A percentile compares a stretch with the other conserved stretches of the same genome.
phyloP scores from a whole-genome alignment of 2,113 vertebrate species.

The Trachemys scripta region DNA sequence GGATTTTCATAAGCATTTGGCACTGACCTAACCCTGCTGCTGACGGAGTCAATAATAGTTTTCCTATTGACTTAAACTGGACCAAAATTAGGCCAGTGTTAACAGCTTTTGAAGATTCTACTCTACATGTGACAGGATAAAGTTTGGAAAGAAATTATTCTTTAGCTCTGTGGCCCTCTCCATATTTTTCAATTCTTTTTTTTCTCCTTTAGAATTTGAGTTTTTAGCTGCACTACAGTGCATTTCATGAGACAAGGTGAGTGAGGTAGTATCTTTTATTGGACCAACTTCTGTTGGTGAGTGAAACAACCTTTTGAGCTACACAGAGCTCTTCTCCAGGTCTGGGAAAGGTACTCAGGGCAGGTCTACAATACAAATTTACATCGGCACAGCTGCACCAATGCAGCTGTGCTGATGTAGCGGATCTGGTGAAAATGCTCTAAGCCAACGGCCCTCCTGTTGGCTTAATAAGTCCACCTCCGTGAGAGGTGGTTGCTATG shows the following conservation, averaged over 20 bases:
- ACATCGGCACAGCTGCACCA: too few relatives aligned
- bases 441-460: background rate
- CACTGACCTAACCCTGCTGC: background rate
- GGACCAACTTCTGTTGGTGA: background rate
- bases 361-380: background rate
- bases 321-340: background rate
- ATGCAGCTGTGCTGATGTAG: too few relatives aligned
- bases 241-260: background rate
- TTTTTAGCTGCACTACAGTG: background rate
- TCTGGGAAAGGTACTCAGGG: background rate
- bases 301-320: background rate
- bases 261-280: background rate
- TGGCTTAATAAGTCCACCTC: background rate
- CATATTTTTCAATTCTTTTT: background rate
- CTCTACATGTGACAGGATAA: background rate
- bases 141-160: background rate
- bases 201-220: background rate
- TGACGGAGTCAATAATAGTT: rapidly evolving
- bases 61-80: background rate
- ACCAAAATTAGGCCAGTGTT: background rate
- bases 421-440: background rate
- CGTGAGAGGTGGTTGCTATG: too few relatives aligned
- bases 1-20: background rate
- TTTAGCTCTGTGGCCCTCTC: background rate
- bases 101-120: background rate